phyloP scores from a whole-genome alignment of 2,113 vertebrate species.

The Hepsetus odoe region DNA sequence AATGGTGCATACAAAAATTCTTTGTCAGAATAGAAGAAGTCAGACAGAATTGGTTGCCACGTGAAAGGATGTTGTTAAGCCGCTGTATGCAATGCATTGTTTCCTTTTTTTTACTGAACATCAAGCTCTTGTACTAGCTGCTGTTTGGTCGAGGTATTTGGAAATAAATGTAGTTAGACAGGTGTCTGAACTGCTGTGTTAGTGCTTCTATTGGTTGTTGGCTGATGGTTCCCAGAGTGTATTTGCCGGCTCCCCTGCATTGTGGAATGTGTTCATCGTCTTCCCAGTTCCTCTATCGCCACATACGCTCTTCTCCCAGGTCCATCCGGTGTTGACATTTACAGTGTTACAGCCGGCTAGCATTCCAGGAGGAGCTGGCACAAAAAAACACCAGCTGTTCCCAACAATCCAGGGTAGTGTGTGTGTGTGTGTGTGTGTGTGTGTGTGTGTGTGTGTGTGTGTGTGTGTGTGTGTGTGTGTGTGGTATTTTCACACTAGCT shows the following conservation, averaged over 20 bases:
- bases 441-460: slow-evolving; percentile 36
- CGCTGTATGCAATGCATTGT: background rate
- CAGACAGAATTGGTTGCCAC: background rate
- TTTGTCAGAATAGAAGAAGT: slow-evolving; percentile 1
- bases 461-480: slow-evolving; percentile 35
- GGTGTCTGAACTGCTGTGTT: slow-evolving; percentile 14
- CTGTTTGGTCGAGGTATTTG: background rate
- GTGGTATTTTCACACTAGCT: slow-evolving; percentile 25
- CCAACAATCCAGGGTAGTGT: slow-evolving; percentile 47
- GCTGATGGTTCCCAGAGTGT: slow-evolving; percentile 33
- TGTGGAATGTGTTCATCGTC: slow-evolving; percentile 47
- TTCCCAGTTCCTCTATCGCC: slow-evolving; percentile 52
- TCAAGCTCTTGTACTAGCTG: background rate
- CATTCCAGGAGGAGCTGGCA: slow-evolving; percentile 65
- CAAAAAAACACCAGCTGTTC: slow-evolving; percentile 66
- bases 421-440: slow-evolving; percentile 36
- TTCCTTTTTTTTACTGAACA: no score
- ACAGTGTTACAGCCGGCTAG: slow-evolving; percentile 60
- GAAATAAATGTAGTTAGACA: slow-evolving; percentile 20
- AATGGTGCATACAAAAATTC: background rate
- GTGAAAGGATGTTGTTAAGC: background rate
- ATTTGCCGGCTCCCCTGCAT: slow-evolving; percentile 2
- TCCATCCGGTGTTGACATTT: slow-evolving; percentile 67
- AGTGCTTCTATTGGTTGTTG: background rate
- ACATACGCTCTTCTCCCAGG: slow-evolving; percentile 50